Evolutionary conservation across 1,140 invertebrate genomes (phyloP), one percentile per base, ranked within the genome.

Genomic region (Drosophila ambigua): DNA sequence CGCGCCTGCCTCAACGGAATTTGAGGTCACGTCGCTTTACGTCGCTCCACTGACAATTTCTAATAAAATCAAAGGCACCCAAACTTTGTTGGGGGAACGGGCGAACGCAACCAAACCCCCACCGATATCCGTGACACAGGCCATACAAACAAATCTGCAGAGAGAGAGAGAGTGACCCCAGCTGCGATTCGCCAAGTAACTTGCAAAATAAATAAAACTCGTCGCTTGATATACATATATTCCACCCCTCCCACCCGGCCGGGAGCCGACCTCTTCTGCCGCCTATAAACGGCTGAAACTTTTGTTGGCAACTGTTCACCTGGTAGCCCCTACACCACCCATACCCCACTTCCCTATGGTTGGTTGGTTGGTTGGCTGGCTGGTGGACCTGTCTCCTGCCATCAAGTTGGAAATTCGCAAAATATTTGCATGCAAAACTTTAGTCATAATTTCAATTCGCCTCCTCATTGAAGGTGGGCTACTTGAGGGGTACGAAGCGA

Each of bases 351-450:
- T 3, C 8, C 0, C 31, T 9, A 31, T 31, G 31, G 31, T 24
- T 61, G 26, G 44, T 24, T 61, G 26, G 44, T 51, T 61, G 26
- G 44, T 51, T 57, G 16, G 57, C 31, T 31, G 51, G 48, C 49
- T 49, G 46, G 60, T 39, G 35, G 35, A 39, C 72, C 61, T 66
- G 35, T 74, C 45, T 65, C 41, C 71, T 66, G 63, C 61, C 51
- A 64, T 62, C 50, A 63, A 78, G 61, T 66, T 75, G 66, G 62
- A 87, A 87, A 79, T 82, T 87, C 57, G 83, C 83, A 87, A 87
- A 87, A 87, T 88, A 87, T 87, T 87, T 87, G 82, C 82, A 87
- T 88, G 82, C 75, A 55, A 82, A 87, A 87, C 83, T 87, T 87
- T 82, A 72, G 78, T 82, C 82, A 87, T 87, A 87, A 87, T 87